phyloP scores from a whole-genome alignment of 2,797 vertebrate species.

The Sebastes steindachneri region DNA sequence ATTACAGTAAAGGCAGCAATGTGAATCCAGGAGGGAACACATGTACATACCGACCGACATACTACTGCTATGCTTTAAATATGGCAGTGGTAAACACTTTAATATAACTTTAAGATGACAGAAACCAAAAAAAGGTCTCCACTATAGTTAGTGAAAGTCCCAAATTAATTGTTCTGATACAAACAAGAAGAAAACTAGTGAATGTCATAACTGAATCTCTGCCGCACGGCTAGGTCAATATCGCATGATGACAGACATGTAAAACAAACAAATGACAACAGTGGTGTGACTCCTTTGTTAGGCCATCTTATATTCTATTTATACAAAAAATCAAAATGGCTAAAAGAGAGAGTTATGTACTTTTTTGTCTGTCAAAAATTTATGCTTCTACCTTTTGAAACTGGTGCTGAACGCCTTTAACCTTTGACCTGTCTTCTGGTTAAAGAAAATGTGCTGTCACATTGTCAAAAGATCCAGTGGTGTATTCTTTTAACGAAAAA shows the following conservation, averaged over 20 bases:
- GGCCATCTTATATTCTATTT: neutral
- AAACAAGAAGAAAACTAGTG: constrained; percentile 5
- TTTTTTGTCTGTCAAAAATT: neutral
- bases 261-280: neutral
- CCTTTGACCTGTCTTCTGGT: neutral
- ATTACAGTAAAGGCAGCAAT: constrained; percentile 66
- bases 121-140: neutral
- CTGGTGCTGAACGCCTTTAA: neutral
- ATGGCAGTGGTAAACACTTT: neutral
- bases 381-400: neutral
- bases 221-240: neutral
- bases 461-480: neutral
- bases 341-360: neutral
- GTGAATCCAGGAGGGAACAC: constrained; percentile 26
- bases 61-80: neutral
- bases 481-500: neutral
- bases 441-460: neutral
- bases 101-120: neutral
- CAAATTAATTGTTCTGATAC: neutral
- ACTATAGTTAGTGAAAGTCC: neutral
- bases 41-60: neutral
- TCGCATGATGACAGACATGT: neutral
- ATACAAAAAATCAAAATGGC: neutral
- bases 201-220: neutral
- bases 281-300: neutral